These are phyloP conservation scores for Podocnemis expansa DNA, from an alignment of 2,113 vertebrate genomes.

Conservation along the genomic window DNA sequence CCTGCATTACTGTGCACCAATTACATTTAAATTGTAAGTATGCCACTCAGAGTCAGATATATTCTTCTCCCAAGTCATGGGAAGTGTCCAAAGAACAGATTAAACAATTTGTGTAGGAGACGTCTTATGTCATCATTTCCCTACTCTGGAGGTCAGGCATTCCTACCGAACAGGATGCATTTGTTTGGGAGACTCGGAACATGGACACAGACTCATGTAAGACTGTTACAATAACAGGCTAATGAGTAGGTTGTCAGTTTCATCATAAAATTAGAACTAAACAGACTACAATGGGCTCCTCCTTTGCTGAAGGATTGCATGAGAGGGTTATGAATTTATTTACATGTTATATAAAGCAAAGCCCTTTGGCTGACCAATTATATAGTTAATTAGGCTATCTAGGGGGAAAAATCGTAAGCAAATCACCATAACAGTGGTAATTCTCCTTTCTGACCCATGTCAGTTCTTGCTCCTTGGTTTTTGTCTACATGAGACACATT, in stretches of 20 bases:
- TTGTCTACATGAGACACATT: not conserved
- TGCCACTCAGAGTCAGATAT: not conserved
- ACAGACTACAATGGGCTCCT: not conserved
- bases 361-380: not conserved
- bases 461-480: not conserved
- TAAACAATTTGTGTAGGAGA: not conserved
- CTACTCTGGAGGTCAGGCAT: not conserved
- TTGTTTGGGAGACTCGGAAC: not conserved
- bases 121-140: not conserved
- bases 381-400: not conserved
- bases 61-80: not conserved
- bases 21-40: not conserved
- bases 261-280: not conserved
- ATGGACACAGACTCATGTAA: not conserved
- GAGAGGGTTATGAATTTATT: not conserved
- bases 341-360: not conserved
- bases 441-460: not conserved
- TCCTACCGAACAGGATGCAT: not conserved
- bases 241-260: slow-evolving; percentile 23
- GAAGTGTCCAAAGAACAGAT: not conserved
- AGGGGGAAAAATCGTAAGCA: not conserved
- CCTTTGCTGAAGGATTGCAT: not conserved
- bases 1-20: not conserved
- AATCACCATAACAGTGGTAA: not conserved
- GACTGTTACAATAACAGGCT: not conserved